Percentiles rank a stretch among this genome's conserved stretches.
phyloP scores from a whole-genome alignment of 2,888 invertebrate species.

The Colletes collaris region DNA sequence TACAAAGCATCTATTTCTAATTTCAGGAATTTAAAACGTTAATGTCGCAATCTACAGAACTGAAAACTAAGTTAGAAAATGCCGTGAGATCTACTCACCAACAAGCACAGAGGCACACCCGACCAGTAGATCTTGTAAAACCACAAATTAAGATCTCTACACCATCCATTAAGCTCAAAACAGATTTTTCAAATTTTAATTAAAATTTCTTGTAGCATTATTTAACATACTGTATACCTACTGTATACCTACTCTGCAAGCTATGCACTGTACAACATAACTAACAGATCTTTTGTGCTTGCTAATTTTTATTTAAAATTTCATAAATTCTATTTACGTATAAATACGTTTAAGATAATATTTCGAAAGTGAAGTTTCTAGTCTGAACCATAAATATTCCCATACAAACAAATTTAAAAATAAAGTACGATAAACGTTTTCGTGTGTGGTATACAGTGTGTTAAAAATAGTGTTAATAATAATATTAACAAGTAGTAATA shows the following conservation, averaged over 20 bases:
- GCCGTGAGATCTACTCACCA: slow-evolving; percentile 90
- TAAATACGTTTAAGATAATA: slow-evolving; percentile 8
- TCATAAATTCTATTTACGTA: neutral
- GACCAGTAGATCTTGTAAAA: slow-evolving; percentile 77
- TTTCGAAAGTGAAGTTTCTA: neutral
- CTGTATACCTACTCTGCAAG: neutral
- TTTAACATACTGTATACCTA: slow-evolving; percentile 32
- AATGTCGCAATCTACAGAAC: slow-evolving; percentile 92
- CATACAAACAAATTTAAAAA: neutral
- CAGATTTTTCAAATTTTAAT: slow-evolving; percentile 96
- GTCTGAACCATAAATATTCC: neutral
- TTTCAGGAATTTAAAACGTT: slow-evolving; percentile 94
- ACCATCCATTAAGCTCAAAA: slow-evolving; percentile 95
- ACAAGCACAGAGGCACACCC: slow-evolving; percentile 85
- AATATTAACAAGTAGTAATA: slow-evolving; percentile 42
- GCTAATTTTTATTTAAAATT: neutral
- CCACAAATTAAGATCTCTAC: slow-evolving; percentile 80
- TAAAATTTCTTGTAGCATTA: slow-evolving; percentile 79
- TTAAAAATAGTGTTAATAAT: slow-evolving; percentile 25
- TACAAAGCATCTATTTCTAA: slow-evolving; percentile 28
- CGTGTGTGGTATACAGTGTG: slow-evolving; percentile 23
- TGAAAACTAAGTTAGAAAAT: slow-evolving; percentile 92
- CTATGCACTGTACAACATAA: neutral
- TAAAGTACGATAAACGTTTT: neutral
- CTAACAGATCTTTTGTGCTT: slow-evolving; percentile 1